Evolutionary conservation across 2,113 vertebrate genomes (phyloP).

Genomic region (Octodon degus): DNA sequence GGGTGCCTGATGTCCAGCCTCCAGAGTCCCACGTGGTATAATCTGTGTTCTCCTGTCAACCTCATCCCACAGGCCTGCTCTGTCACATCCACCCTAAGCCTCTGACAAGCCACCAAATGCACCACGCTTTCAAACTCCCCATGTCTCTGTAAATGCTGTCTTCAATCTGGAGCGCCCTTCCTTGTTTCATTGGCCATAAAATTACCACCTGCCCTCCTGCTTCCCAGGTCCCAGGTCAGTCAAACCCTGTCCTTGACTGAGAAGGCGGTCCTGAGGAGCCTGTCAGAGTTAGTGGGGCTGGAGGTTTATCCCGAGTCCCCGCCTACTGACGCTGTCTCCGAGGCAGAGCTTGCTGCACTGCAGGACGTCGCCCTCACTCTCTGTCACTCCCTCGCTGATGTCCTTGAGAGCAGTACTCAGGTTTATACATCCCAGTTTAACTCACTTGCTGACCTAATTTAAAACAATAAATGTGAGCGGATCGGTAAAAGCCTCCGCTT

Average conservation of each 20-base stretch:
- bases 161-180: not conserved
- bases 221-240: not conserved
- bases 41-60: not conserved
- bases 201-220: not conserved
- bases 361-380: not conserved
- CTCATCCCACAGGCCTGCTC: not conserved
- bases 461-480: conserved; percentile 36
- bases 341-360: not conserved
- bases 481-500: not conserved
- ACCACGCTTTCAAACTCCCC: not conserved
- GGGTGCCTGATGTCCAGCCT: not conserved
- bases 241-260: not conserved
- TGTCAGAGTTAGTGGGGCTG: not conserved
- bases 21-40: not conserved
- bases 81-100: not conserved
- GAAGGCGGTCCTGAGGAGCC: not conserved
- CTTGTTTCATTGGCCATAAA: not conserved
- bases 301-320: not conserved
- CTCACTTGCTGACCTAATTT: not conserved
- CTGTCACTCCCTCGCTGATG: not conserved
- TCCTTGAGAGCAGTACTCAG: not conserved
- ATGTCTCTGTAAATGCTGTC: not conserved
- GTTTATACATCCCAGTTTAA: not conserved
- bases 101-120: not conserved
- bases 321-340: not conserved